Evolutionary conservation across 2,888 invertebrate species (phyloP).

Genomic region (Callinectes sapidus): DNA sequence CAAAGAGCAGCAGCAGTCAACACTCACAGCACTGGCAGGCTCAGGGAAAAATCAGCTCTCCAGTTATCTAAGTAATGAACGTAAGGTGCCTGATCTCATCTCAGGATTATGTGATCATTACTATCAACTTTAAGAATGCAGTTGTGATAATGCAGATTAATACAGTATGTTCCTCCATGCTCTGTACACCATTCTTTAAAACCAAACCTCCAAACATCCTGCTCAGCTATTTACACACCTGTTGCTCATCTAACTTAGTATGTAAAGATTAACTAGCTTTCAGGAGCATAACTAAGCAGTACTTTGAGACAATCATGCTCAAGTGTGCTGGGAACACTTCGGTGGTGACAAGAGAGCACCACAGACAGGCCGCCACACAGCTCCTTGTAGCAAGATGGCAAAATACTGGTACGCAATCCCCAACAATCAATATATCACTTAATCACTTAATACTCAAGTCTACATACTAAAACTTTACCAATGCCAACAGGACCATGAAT

Average conservation of each 20-base stretch:
- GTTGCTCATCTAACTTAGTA: background rate
- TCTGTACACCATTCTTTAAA: background rate
- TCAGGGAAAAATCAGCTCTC: background rate
- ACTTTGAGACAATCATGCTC: background rate
- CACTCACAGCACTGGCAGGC: constrained; percentile 18
- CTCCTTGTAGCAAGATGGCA: constrained; percentile 34
- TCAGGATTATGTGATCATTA: background rate
- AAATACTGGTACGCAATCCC: constrained; percentile 16
- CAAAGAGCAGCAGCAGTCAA: background rate
- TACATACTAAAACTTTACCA: background rate
- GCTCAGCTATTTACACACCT: background rate
- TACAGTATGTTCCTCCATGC: background rate
- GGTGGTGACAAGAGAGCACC: background rate
- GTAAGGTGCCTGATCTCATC: background rate
- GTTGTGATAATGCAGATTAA: background rate
- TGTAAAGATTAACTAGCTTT: background rate
- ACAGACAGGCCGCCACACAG: background rate
- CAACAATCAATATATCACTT: background rate
- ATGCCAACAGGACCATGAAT: background rate
- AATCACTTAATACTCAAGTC: too few species aligned
- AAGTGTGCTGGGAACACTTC: background rate
- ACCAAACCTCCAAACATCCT: background rate
- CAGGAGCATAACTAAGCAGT: background rate
- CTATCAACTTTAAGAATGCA: background rate
- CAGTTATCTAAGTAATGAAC: background rate